These are phyloP conservation scores for Silurus asotus DNA, from an alignment of 2,113 vertebrate genomes.

Conservation along the genomic window DNA sequence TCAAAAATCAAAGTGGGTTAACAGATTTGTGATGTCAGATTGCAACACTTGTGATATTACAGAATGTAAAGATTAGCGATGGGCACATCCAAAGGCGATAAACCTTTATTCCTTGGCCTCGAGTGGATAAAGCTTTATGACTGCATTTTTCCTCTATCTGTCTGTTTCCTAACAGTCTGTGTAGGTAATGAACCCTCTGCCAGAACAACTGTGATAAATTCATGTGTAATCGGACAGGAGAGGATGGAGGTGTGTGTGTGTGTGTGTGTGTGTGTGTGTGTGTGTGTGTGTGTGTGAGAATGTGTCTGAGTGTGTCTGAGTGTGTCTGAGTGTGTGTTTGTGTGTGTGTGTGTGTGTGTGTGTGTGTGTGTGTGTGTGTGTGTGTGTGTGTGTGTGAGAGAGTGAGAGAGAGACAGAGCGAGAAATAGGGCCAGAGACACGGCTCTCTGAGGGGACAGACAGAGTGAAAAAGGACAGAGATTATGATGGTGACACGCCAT, in stretches of 20 bases:
- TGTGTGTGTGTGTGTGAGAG: background rate
- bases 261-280: background rate
- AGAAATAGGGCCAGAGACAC: slow-evolving; percentile 37
- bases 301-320: background rate
- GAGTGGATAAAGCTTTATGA: slow-evolving; percentile 23
- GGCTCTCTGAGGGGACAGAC: slow-evolving; percentile 53
- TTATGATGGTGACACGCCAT: slow-evolving; percentile 51
- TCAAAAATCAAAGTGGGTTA: background rate
- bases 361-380: background rate
- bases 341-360: slow-evolving; percentile 16
- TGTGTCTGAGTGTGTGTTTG: background rate
- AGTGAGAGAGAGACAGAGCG: slow-evolving; percentile 58
- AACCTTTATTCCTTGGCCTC: slow-evolving; percentile 13
- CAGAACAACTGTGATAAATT: slow-evolving; percentile 73
- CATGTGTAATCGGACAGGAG: slow-evolving; percentile 55
- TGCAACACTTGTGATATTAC: background rate
- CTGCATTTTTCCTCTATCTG: slow-evolving; percentile 59
- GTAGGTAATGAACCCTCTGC: slow-evolving; percentile 74
- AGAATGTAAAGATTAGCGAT: slow-evolving; percentile 15
- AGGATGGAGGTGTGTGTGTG: slow-evolving; percentile 50
- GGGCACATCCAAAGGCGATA: slow-evolving; percentile 25
- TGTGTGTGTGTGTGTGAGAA: background rate
- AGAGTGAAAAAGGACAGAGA: slow-evolving; percentile 53
- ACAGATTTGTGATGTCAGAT: background rate
- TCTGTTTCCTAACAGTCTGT: slow-evolving; percentile 56